Base-by-base conservation (phyloP, 1,140 invertebrate species). In the Sesamia nonagrioides region DNA sequence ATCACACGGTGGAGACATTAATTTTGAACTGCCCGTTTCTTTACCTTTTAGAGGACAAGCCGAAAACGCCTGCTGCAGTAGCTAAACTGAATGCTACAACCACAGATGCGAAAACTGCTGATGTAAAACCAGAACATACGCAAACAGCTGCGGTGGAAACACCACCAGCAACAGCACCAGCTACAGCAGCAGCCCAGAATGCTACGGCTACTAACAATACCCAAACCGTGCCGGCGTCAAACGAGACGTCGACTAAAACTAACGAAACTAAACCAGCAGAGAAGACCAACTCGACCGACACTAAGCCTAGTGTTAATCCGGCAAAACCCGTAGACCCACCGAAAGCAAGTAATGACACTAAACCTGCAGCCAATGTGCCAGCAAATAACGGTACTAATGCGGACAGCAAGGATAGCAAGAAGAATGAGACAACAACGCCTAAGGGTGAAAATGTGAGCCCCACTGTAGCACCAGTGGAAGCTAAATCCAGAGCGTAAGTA, bases 401-500 rank as follows among this genome's bases (percentile, higher is more conserved):
- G 5, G 58, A 63, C 17, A 27, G 42, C 56, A 75, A 58, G 11
- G 37, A 73, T 11, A 11, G 7, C 9, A 63, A 40, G 17, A 63
- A 75, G 21, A 50, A 33, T 50, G 54, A 21, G 21, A 74, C 54
- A 21, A 60, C 21, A 1, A 69, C 66, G 2, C 54, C 72, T 6
- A 60, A 74, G 72, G 50, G 17, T 54, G 69, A 35, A 6, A 60
- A n/a, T 60, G 72, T 40, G 7, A 58, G 17, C 35, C 37, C 72
- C 15, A 74, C 72, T 33, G 54, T 8, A 21, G 72, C 56, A n/a
- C 72, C 72, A 8, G 27, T 74, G 35, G 35, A 54, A 15, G 27
- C 37, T 13, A 56, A 54, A 69, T 45, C 79, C 6, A 69, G 76
- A 77, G 56, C 66, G 72, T 74, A 61, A 74, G 72, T 74, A 33